Base-by-base conservation (phyloP, 2,113 vertebrate species). In the Sinosuthora webbiana region DNA sequence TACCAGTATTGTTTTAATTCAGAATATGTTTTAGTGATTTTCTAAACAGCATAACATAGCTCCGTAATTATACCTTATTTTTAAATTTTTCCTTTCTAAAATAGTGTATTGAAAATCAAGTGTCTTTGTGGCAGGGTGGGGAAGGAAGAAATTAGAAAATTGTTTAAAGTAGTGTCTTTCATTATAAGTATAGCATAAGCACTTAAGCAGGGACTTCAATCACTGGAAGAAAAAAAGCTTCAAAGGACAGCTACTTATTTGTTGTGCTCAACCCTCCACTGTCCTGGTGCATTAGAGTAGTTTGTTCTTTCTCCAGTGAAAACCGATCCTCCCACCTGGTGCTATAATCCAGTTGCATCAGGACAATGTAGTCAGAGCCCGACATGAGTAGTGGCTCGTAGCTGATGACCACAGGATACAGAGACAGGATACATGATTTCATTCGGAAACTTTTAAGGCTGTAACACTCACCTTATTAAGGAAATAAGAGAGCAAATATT, bases 401-500 rank as follows among this genome's bases (percentile, higher is more conserved):
- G 63, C 27, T 73, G 49, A 76, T 94, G 87, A 95, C 75, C 47
- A 82, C 80, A 94, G 76, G 70, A 84, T 71, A 84, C 47, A 83
- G 68, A 96, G 82, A 96, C 20, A 78, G 69, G 86, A 84, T 82
- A 82, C 62, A 64, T 50, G 8, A 91, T 81, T 96, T 93, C 76
- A 78, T 94, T 80, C 8, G 0, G 80, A 69, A 94, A 71, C 91
- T 94, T 93, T 90, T 53, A 91, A 89, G 79, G 85, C 74, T 94
- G 86, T 80, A 96, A 93, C 60, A 37, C 35, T 96, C 39, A 96
- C 52, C 62, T 84, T 93, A 65, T 65, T 70, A 94, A 96, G 94
- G 95, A 97, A 97, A 95, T 69, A 77, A 95, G 89, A 96, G 95
- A 96, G 70, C 73, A 95, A 91, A 96, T 96, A 96, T 94, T 95